Base-by-base conservation (phyloP, 2,113 vertebrate genomes). In the Sclerurus mexicanus region DNA sequence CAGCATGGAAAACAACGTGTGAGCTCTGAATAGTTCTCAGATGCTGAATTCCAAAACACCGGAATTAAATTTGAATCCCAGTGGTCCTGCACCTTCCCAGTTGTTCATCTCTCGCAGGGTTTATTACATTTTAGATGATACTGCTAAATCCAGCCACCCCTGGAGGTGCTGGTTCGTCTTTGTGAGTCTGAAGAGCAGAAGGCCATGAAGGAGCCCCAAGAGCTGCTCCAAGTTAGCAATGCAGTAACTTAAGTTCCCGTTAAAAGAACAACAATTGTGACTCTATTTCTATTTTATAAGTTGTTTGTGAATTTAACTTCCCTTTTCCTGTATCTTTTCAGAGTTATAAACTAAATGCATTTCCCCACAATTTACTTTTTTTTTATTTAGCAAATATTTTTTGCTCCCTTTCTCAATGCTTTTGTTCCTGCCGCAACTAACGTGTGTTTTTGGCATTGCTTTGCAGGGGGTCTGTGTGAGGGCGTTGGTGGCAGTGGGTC, bases 81-180 rank as follows among this genome's bases (percentile, higher is more conserved):
- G 39, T 7, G 84, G 76, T 92, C 82, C 85, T 87, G 82, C 80
- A 52, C 73, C 74, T 90, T 67, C 84, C 90, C 62, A 44, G 67
- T 74, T 96, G 89, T 89, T 96, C 82, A 90, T 94, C 95, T 95
- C 67, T 93, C 49, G 5, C 64, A 94, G 82, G 56, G 69, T 96
- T 97, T 96, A 95, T 96, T 95, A 76, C 86, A 50, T 96, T 96
- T 95, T 59, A 94, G 92, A 74, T 95, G 93, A 78, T 53, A 85
- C 71, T 74, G 90, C 94, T 96, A 95, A 95, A 93, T 49, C 75
- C 72, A 71, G 44, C 21, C 66, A 64, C 66, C 85, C 55, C 84
- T 55, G 74, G 95, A 96, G 94, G 80, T 69, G 27, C 35, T 28
- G n/a, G 42, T 10, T 67, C 59, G 75, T 53, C 56, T 80, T 86